Base-by-base conservation (phyloP, 2,888 invertebrate genomes). In the Sminthurinus aureus region DNA sequence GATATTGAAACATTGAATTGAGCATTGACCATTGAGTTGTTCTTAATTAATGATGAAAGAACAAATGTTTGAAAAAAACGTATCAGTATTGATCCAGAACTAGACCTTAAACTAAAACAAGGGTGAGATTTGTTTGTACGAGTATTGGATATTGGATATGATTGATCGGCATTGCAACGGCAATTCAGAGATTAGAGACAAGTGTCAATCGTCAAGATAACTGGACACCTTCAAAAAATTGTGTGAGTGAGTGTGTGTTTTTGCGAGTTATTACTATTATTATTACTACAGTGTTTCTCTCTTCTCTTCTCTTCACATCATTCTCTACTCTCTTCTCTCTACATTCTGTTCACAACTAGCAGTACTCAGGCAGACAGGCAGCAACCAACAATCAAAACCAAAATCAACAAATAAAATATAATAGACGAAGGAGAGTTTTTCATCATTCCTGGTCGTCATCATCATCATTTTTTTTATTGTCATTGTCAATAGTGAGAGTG, bases 111-210 rank as follows among this genome's bases (percentile, higher is more conserved):
- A 38, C 38, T 38, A 38, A 6, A 58, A 58, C 2, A 58, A 58
- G 13, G 9, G 58, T 2, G 58, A 58, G 58, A 58, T 58, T 58
- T 58, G 18, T 58, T 58, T 58, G 58, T 58, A 18, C n/a, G n/a
- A n/a, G n/a, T n/a, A n/a, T n/a, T n/a, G n/a, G n/a, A n/a, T n/a
- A n/a, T n/a, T 58, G 58, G 18, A 15, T 58, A 18, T 58, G 58
- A 58, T 58, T 58, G 58, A 58, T 58, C 18, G 58, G 58, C 58
- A 81, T 74, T 81, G 74, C 64, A 81, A 74, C 52, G 81, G 52
- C 81, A 81, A 81, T 81, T 64, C 74, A 81, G 58, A 58, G 81
- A 81, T 81, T 81, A 81, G 81, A 75, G 73, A 81, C 64, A 81
- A 81, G 81, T 58, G 75, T n/a, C 79, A 51, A 20, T 75, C n/a